These are phyloP conservation scores for Aspidapion aeneum DNA, from an alignment of 2,888 invertebrate genomes.

Conservation along the genomic window DNA sequence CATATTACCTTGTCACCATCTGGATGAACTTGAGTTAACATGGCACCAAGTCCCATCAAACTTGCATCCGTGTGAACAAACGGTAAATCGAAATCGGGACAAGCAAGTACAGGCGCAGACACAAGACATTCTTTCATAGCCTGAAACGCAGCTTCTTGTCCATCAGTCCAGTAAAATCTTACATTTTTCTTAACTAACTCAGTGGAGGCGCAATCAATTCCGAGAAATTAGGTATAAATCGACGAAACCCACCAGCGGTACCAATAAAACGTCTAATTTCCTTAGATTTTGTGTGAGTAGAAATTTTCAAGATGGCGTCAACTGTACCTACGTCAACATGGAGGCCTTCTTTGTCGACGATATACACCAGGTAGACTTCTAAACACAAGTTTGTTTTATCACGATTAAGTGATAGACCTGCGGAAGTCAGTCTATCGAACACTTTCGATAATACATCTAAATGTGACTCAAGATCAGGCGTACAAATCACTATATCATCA, in stretches of 20 bases:
- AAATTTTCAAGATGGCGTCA: background rate
- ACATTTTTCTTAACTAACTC: background rate
- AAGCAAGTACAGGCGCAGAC: constrained; percentile 21
- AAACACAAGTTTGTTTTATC: constrained; percentile 3
- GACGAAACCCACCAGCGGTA: background rate
- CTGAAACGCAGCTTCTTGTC: background rate
- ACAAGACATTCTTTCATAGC: constrained; percentile 3
- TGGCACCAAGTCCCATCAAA: constrained; percentile 25
- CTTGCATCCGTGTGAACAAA: constrained; percentile 29
- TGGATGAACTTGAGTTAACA: constrained; percentile 19
- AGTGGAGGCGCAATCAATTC: background rate
- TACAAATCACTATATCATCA: constrained; percentile 8
- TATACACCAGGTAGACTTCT: background rate
- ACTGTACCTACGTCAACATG: background rate
- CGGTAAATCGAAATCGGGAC: constrained; percentile 16
- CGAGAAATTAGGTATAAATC: constrained; percentile 1
- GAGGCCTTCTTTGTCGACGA: background rate
- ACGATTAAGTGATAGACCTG: background rate
- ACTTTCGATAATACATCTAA: background rate
- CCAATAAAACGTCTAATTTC: background rate
- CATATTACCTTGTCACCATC: constrained; percentile 23
- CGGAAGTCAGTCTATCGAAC: constrained; percentile 1
- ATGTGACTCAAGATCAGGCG: background rate
- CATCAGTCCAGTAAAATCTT: background rate
- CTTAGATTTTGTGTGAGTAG: background rate